A percentile compares a stretch with the other conserved stretches of the same genome.
phyloP scores from a whole-genome alignment of 2,888 invertebrate species.

The Onthophagus sagittarius region DNA sequence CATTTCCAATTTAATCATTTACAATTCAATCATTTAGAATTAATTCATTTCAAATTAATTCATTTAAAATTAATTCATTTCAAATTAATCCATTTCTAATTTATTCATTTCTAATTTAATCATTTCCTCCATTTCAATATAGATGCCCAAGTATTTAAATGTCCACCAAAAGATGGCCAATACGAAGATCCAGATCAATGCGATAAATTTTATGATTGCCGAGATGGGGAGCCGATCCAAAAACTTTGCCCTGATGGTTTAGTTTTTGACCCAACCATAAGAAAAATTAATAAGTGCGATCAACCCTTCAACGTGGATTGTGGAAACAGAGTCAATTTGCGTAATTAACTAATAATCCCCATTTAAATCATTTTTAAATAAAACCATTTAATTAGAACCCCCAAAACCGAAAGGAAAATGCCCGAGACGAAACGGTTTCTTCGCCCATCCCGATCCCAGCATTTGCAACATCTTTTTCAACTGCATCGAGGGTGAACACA shows the following conservation, averaged over 20 bases:
- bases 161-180: slow-evolving; percentile 77
- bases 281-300: slow-evolving; percentile 88
- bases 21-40: no score
- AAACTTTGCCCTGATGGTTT: slow-evolving; percentile 85
- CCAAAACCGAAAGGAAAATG: slow-evolving; percentile 69
- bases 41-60: no score
- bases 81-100: no score
- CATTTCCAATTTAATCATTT: no score
- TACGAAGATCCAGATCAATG: slow-evolving; percentile 78
- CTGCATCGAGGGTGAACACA: slow-evolving; percentile 81
- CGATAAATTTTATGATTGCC: slow-evolving; percentile 81
- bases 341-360: slow-evolving; percentile 56
- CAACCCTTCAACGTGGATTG: slow-evolving; percentile 91
- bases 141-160: slow-evolving; percentile 60
- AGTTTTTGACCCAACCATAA: slow-evolving; percentile 80
- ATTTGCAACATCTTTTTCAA: slow-evolving; percentile 85
- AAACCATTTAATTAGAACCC: slow-evolving; percentile 56
- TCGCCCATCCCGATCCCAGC: slow-evolving; percentile 78
- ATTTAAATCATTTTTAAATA: not conserved
- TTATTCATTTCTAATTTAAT: no score
- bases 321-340: slow-evolving; percentile 80
- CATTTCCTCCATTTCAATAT: slow-evolving; percentile 12
- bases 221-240: slow-evolving; percentile 65
- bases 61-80: not conserved
- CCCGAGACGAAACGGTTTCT: slow-evolving; percentile 85